phyloP scores from a whole-genome alignment of 2,888 invertebrate species.

The Zhuqinia jingwanae region DNA sequence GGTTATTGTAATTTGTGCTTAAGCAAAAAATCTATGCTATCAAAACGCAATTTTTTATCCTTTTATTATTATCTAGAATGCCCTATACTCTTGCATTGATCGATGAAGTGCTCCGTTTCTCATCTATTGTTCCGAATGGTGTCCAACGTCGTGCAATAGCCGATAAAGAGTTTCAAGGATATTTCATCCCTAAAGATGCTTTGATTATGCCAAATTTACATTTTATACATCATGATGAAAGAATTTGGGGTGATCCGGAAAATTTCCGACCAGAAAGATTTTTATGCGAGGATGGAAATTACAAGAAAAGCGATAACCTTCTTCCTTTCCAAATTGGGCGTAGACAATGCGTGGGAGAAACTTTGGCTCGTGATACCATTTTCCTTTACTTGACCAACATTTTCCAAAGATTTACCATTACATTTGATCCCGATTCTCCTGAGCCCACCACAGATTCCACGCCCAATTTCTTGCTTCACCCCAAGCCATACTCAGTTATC shows the following conservation, averaged over 20 bases:
- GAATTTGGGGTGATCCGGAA: slow-evolving; percentile 70
- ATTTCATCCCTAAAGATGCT: slow-evolving; percentile 71
- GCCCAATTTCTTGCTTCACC: slow-evolving; percentile 36
- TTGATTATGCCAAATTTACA: slow-evolving; percentile 66
- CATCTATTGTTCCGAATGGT: slow-evolving; percentile 69
- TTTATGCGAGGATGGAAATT: slow-evolving; percentile 63
- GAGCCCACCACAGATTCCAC: slow-evolving; percentile 14
- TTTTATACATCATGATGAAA: slow-evolving; percentile 67
- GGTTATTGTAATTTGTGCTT: too few relatives aligned
- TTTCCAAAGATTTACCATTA: slow-evolving; percentile 63
- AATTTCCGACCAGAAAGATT: slow-evolving; percentile 73
- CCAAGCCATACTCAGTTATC: slow-evolving; percentile 39
- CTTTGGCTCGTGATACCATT: slow-evolving; percentile 68
- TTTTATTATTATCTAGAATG: slow-evolving; percentile 48
- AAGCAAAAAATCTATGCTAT: not conserved
- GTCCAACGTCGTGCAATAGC: slow-evolving; percentile 63
- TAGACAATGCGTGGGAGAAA: slow-evolving; percentile 72
- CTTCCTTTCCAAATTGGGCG: slow-evolving; percentile 71
- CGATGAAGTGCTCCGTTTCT: slow-evolving; percentile 72
- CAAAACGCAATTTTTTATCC: not conserved
- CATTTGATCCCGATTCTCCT: slow-evolving; percentile 33
- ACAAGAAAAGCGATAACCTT: slow-evolving; percentile 64
- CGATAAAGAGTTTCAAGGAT: slow-evolving; percentile 62
- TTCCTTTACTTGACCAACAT: slow-evolving; percentile 64
- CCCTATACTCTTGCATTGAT: slow-evolving; percentile 72